phyloP scores from a whole-genome alignment of 2,797 vertebrate genomes.

The Peromyscus aztecus region DNA sequence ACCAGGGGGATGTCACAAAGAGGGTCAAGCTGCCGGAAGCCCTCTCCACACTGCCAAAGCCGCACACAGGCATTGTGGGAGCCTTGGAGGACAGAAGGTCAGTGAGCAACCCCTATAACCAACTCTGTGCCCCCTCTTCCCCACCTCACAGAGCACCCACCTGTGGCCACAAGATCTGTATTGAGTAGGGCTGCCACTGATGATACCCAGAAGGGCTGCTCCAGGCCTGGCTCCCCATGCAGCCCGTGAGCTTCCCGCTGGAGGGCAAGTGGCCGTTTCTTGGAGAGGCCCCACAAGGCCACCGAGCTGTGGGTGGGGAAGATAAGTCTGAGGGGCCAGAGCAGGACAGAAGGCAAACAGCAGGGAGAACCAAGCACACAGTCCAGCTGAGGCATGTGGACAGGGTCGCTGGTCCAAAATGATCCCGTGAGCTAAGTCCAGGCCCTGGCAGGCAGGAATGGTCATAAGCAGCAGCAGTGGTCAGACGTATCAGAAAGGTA shows the following conservation, averaged over 20 bases:
- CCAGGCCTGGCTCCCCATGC: slow-evolving; percentile 89
- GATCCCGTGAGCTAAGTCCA: neutral
- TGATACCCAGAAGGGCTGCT: slow-evolving; percentile 95
- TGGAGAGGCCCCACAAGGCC: slow-evolving; percentile 95
- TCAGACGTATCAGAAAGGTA: neutral
- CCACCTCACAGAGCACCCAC: slow-evolving; percentile 81
- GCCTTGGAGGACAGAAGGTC: slow-evolving; percentile 86
- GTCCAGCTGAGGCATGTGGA: accelerated
- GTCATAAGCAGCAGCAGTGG: neutral
- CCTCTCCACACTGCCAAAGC: slow-evolving; percentile 94
- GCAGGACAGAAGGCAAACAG: neutral
- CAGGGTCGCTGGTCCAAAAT: accelerated
- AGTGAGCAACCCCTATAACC: neutral
- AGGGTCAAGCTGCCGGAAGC: slow-evolving; percentile 91
- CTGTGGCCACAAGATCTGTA: slow-evolving; percentile 96
- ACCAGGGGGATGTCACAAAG: slow-evolving; percentile 95
- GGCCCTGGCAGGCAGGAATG: neutral
- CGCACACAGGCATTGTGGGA: slow-evolving; percentile 93
- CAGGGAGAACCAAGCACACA: neutral
- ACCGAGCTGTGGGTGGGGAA: slow-evolving; percentile 89
- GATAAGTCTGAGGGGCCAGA: neutral
- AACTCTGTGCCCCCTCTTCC: accelerated
- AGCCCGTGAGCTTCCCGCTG: slow-evolving; percentile 93
- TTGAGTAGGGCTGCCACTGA: slow-evolving; percentile 94
- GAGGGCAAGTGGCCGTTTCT: slow-evolving; percentile 94